Evolutionary conservation across 2,113 vertebrate species (phyloP).

Genomic region (Vimba vimba): DNA sequence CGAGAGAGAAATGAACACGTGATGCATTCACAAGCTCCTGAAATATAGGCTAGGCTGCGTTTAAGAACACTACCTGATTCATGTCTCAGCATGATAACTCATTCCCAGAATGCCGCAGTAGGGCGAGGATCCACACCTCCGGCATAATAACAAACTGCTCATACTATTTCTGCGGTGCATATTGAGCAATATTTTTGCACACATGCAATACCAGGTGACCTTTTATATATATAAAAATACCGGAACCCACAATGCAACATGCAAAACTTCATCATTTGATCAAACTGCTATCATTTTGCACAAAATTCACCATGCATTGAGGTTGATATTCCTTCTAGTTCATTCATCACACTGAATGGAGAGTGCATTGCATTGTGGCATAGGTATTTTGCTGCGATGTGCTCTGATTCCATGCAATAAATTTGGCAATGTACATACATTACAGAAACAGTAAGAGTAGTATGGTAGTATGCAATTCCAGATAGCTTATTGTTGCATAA

Average conservation of each 20-base stretch:
- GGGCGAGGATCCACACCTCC: background rate
- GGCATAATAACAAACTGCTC: background rate
- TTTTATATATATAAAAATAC: background rate
- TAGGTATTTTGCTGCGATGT: background rate
- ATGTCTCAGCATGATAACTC: background rate
- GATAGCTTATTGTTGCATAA: background rate
- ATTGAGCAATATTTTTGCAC: background rate
- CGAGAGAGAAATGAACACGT: background rate
- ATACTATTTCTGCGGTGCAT: background rate
- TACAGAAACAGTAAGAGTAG: background rate
- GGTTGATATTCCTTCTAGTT: background rate
- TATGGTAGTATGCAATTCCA: background rate
- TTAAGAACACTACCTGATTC: background rate
- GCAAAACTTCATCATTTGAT: background rate
- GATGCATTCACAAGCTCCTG: background rate
- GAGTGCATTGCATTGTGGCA: background rate
- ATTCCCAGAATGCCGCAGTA: background rate
- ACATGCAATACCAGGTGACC: background rate
- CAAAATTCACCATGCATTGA: background rate
- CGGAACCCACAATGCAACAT: background rate
- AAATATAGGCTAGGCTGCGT: background rate
- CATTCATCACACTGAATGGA: background rate
- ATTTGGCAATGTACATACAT: background rate
- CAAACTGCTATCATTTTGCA: background rate
- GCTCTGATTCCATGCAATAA: background rate